Evolutionary conservation across 2,113 vertebrate genomes (phyloP).

Genomic region (Coryphaenoides rupestris): DNA sequence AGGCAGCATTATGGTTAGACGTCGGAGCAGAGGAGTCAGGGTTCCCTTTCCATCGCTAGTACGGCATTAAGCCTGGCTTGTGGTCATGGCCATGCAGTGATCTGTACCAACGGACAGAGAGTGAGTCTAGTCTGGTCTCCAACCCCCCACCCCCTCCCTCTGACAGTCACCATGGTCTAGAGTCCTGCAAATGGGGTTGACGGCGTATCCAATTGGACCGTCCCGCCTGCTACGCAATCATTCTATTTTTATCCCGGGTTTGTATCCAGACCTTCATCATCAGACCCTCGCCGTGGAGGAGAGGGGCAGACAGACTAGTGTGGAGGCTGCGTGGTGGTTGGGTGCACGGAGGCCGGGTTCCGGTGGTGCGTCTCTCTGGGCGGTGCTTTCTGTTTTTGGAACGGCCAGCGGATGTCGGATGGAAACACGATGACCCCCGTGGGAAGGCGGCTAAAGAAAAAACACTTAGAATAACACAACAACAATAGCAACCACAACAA

Average conservation of each 20-base stretch:
- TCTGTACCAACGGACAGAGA: no score
- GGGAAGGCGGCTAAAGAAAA: background rate
- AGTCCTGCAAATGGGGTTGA: conserved; percentile 53
- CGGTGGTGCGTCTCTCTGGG: no score
- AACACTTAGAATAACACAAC: background rate
- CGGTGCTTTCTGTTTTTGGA: background rate
- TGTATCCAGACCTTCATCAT: conserved; percentile 5
- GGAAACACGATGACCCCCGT: background rate
- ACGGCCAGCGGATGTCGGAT: background rate
- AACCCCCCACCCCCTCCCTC: background rate
- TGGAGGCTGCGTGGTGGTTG: background rate
- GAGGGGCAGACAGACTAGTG: background rate
- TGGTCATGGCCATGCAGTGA: no score
- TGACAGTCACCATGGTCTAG: conserved; percentile 2
- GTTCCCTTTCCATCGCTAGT: no score
- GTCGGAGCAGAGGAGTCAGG: no score
- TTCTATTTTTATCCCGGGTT: conserved; percentile 63
- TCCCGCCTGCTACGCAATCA: conserved; percentile 44
- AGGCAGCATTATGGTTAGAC: no score
- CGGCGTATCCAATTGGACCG: conserved; percentile 62
- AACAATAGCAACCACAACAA: background rate
- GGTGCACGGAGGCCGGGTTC: no score
- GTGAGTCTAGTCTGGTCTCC: no score
- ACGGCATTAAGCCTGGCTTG: no score
- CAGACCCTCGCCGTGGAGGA: conserved; percentile 15